phyloP scores from a whole-genome alignment of 1,140 invertebrate genomes.

The Brachionus angularis region DNA sequence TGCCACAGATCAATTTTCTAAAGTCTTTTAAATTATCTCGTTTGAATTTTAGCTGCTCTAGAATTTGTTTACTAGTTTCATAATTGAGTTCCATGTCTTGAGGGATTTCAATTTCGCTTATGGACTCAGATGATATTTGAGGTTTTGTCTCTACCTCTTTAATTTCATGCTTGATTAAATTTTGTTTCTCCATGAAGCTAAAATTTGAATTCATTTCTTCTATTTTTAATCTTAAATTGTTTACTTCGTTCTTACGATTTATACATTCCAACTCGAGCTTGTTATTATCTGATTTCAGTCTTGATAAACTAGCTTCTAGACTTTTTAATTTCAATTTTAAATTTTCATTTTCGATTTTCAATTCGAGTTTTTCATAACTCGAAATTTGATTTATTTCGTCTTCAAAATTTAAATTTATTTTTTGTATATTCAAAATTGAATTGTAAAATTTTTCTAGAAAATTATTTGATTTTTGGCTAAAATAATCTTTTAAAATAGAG shows the following conservation, averaged over 20 bases:
- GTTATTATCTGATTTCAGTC: too few relatives aligned
- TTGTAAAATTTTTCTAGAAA: too few relatives aligned
- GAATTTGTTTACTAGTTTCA: neutral
- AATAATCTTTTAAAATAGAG: too few relatives aligned
- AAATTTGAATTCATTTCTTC: neutral
- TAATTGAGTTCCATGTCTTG: too few relatives aligned
- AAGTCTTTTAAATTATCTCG: constrained; percentile 18
- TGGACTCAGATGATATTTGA: neutral
- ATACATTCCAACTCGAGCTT: neutral
- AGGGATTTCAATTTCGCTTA: neutral
- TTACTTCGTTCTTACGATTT: neutral
- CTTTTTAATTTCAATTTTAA: neutral
- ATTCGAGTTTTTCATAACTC: neutral
- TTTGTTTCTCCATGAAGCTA: too few relatives aligned
- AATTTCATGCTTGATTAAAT: too few relatives aligned
- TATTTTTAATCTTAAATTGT: neutral
- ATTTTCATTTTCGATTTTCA: constrained; percentile 21
- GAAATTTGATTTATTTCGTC: neutral
- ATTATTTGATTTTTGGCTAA: too few relatives aligned
- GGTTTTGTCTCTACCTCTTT: neutral
- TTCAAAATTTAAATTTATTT: neutral
- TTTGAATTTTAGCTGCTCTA: constrained; percentile 2
- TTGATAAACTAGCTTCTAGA: neutral
- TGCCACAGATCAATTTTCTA: constrained; percentile 1
- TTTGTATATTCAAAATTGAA: neutral